Base-by-base conservation (phyloP, 2,888 invertebrate genomes). In the Dendrolimus pini region DNA sequence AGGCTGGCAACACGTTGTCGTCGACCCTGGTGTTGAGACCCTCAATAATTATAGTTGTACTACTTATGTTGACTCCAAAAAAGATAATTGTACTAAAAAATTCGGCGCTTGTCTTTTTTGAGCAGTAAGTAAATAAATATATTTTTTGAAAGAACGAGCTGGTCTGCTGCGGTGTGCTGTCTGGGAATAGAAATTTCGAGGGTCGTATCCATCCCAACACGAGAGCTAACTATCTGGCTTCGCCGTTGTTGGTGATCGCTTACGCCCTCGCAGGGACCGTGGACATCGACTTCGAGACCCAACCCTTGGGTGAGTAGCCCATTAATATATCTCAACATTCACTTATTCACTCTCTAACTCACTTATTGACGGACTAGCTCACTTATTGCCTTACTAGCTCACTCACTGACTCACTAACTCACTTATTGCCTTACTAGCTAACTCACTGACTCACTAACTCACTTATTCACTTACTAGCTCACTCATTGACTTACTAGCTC, bases 121-220 rank as follows among this genome's bases (percentile, higher is more conserved):
- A 18, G 18, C 3, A 14, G 14, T 14, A 14, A 14, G 14, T 14
- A 14, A 14, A 14, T 14, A 13, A 41, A 9, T 13, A 18, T 41
- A 55, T 58, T 52, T 10, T 65, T 12, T 71, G 77, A 9, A 78
- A 96, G 95, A 97, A 97, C 77, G 96, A 97, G 77, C 90, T 99
- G 54, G 97, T 99, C 0, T 98, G 98, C 72, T 97, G 97, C 75
- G 98, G 99, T 0, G 98, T 99, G 0, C 90, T 99, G 0, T 99
- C 99, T 0, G 99, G 99, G 0, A 99, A 99, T 85, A 92, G 99
- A 6, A 99, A 99, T 89, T 99, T 99, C 83, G 99, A 99, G 83
- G 99, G 99, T 0, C 93, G 99, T 56, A 98, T 99, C 76, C 99
- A 99, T 83, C 99, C 99, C 0, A 95, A 97, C 80, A 98, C 99